These are phyloP conservation scores for Alligator sinensis DNA, from an alignment of 2,113 vertebrate species.

Conservation along the genomic window DNA sequence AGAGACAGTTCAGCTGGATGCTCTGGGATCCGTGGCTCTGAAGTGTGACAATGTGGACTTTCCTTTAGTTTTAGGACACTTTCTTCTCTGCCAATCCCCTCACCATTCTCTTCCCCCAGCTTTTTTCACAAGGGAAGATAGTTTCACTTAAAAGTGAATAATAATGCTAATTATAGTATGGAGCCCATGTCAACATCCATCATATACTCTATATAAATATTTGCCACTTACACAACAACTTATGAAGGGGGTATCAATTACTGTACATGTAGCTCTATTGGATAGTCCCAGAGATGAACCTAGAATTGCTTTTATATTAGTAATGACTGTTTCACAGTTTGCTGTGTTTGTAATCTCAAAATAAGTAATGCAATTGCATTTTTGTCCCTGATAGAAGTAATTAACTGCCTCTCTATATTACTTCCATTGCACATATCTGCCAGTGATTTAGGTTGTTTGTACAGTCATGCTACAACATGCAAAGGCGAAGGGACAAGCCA, in stretches of 20 bases:
- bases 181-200: not conserved
- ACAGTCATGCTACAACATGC: slow-evolving; percentile 39
- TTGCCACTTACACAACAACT: not conserved
- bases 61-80: too few relatives aligned
- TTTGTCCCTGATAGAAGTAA: slow-evolving; percentile 36
- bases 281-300: not conserved
- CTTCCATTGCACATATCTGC: slow-evolving; percentile 7
- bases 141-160: not conserved
- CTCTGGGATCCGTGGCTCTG: too few relatives aligned
- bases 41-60: too few relatives aligned
- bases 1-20: not conserved
- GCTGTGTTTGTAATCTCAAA: slow-evolving; percentile 41
- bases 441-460: slow-evolving; percentile 58
- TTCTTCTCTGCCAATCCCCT: too few relatives aligned
- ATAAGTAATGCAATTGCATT: slow-evolving; percentile 44
- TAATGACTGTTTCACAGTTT: slow-evolving; percentile 51
- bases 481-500: not conserved
- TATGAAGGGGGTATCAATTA: not conserved
- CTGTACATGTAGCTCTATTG: not conserved
- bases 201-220: not conserved
- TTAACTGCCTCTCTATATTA: slow-evolving; percentile 23
- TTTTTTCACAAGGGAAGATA: not conserved
- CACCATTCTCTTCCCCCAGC: not conserved
- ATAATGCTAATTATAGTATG: not conserved
- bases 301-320: not conserved